A percentile compares a stretch with the other conserved stretches of the same genome.
phyloP scores from a whole-genome alignment of 2,113 vertebrate genomes.

The Prolemur simus region DNA sequence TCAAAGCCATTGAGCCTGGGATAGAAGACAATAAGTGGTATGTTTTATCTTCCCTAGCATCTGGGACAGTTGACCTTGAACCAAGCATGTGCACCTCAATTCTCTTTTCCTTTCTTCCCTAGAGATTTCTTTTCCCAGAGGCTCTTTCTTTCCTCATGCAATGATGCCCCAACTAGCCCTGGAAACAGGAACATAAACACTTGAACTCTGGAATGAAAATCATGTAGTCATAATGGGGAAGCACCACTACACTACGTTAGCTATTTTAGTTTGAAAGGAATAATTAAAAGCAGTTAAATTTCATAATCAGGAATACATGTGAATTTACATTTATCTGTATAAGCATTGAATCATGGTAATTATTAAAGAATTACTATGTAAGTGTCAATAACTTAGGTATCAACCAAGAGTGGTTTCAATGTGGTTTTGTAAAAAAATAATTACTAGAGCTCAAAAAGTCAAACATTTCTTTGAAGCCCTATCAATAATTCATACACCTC shows the following conservation, averaged over 20 bases:
- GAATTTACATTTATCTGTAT: neutral
- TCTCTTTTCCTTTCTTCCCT: neutral
- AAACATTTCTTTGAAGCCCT: neutral
- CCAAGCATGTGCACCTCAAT: neutral
- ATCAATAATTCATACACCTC: slow-evolving; percentile 31
- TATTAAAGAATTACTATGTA: neutral
- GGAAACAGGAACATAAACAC: slow-evolving; percentile 32
- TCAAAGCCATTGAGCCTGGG: neutral
- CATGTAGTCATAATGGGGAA: neutral
- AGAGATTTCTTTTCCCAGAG: slow-evolving; percentile 21
- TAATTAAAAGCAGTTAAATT: neutral
- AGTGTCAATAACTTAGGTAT: neutral
- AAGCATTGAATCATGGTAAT: slow-evolving; percentile 5
- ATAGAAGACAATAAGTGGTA: neutral
- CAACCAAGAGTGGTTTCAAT: neutral
- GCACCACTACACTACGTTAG: neutral
- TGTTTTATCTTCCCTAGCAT: neutral
- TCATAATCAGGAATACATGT: neutral
- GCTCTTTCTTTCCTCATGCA: neutral
- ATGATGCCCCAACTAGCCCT: neutral
- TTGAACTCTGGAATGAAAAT: neutral
- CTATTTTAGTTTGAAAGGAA: slow-evolving; percentile 35
- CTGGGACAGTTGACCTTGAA: neutral
- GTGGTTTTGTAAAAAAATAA: neutral
- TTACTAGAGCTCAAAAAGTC: neutral